Evolutionary conservation across 2,113 vertebrate genomes (phyloP).

Genomic region (Poeciliopsis occidentalis): DNA sequence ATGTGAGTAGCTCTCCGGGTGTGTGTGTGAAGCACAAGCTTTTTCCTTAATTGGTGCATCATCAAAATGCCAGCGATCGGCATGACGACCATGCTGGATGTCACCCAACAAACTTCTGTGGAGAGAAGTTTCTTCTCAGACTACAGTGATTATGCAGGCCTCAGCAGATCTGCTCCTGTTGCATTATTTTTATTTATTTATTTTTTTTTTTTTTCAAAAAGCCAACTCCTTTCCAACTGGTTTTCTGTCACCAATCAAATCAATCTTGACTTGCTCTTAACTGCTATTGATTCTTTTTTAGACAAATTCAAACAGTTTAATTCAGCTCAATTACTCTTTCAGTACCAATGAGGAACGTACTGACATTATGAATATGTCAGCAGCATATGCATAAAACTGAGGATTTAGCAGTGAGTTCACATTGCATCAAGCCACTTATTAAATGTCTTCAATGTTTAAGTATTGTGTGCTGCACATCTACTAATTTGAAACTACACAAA

Average conservation of each 20-base stretch:
- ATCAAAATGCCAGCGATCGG: conserved; percentile 28
- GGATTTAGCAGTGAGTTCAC: background rate
- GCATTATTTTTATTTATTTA: background rate
- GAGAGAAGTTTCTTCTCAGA: conserved; percentile 30
- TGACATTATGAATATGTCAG: conserved; percentile 42
- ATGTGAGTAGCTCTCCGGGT: conserved; percentile 8
- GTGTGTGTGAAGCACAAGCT: conserved; percentile 21
- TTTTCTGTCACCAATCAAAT: conserved; percentile 45
- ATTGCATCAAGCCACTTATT: background rate
- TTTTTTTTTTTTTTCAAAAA: background rate
- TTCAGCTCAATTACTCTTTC: conserved; percentile 25
- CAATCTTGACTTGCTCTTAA: conserved; percentile 24
- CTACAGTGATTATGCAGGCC: background rate
- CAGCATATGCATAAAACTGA: background rate
- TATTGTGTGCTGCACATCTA: background rate
- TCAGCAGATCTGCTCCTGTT: conserved; percentile 8
- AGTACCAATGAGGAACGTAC: conserved; percentile 44
- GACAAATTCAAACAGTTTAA: conserved; percentile 24
- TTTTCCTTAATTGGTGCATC: conserved; percentile 42
- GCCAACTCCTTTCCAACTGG: conserved; percentile 25
- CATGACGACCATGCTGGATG: conserved; percentile 37
- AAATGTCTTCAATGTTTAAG: conserved; percentile 3
- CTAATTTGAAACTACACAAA: conserved; percentile 23
- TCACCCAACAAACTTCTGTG: conserved; percentile 32
- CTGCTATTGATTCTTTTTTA: conserved; percentile 43